A percentile compares a stretch with the other conserved stretches of the same genome.
These are phyloP conservation scores for Pseudoatta argentina DNA, from an alignment of 1,140 invertebrate genomes.

Conservation along the genomic window DNA sequence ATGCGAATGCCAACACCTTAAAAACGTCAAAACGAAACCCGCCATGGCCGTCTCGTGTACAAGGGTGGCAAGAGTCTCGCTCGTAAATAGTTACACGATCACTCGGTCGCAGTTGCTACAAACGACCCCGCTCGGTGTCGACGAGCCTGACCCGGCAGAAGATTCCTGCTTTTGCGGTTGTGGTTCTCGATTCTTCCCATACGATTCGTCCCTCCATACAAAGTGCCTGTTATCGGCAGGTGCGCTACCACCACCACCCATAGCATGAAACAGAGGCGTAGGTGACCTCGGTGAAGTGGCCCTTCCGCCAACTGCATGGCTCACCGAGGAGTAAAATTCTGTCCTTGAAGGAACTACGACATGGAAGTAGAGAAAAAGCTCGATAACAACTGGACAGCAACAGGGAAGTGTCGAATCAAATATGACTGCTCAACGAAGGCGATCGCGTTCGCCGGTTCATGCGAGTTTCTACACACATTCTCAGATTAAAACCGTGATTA, in stretches of 20 bases:
- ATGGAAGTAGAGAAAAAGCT: conserved; percentile 79
- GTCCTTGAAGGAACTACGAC: conserved; percentile 86
- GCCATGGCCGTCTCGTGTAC: conserved; percentile 43
- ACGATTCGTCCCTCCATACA: conserved; percentile 61
- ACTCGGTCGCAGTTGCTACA: conserved; percentile 91
- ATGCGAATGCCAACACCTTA: not conserved
- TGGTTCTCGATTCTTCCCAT: conserved; percentile 36
- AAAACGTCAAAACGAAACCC: conserved; percentile 27
- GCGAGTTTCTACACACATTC: conserved; percentile 12
- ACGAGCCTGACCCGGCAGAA: conserved; percentile 75
- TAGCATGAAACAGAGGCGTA: conserved; percentile 81
- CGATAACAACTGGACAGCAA: conserved; percentile 59
- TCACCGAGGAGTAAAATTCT: conserved; percentile 88
- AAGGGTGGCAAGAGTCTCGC: conserved; percentile 56
- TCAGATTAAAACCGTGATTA: not conserved
- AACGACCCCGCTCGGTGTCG: conserved; percentile 84
- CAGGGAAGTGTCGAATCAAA: conserved; percentile 29
- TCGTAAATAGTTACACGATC: conserved; percentile 91
- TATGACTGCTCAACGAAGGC: conserved; percentile 30
- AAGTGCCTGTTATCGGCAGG: conserved; percentile 43
- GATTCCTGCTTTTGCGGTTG: conserved; percentile 69
- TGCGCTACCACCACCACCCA: conserved; percentile 69
- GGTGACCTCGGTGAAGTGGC: conserved; percentile 85
- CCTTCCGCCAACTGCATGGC: conserved; percentile 88
- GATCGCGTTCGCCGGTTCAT: conserved; percentile 13